Percentiles rank a stretch among this genome's conserved stretches.
Evolutionary conservation across 2,888 invertebrate genomes (phyloP).

Genomic region (Matsumyia berberina): DNA sequence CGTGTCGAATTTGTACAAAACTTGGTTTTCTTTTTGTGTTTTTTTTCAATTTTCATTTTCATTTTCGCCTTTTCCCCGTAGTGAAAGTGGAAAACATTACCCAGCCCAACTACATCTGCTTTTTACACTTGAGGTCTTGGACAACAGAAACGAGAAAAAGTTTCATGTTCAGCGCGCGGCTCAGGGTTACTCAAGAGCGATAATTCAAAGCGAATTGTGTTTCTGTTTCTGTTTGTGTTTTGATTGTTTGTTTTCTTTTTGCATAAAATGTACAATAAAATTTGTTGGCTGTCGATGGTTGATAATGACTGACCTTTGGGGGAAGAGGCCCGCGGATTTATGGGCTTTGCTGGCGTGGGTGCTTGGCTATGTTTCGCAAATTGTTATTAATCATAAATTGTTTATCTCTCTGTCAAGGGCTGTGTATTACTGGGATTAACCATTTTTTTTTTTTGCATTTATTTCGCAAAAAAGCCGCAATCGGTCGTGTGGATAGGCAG

Average conservation of each 20-base stretch:
- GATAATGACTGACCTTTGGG: slow-evolving; percentile 44
- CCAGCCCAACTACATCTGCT: slow-evolving; percentile 2
- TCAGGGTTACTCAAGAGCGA: slow-evolving; percentile 56
- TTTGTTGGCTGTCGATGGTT: slow-evolving; percentile 2
- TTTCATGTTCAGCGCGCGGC: slow-evolving; percentile 50
- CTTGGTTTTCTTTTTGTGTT: slow-evolving; percentile 39
- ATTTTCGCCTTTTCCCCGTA: slow-evolving; percentile 21
- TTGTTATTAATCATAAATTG: slow-evolving; percentile 13
- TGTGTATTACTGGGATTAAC: background rate
- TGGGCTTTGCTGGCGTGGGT: slow-evolving; percentile 22
- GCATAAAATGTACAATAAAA: slow-evolving; percentile 7
- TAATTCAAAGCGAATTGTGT: slow-evolving; percentile 29
- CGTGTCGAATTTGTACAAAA: slow-evolving; percentile 44
- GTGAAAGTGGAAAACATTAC: slow-evolving; percentile 54
- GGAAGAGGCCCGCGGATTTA: slow-evolving; percentile 3
- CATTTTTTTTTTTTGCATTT: background rate
- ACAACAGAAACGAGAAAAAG: slow-evolving; percentile 1
- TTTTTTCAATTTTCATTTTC: slow-evolving; percentile 18
- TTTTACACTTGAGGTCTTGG: slow-evolving; percentile 20
- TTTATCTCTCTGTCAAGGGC: slow-evolving; percentile 3
- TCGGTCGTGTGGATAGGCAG: background rate
- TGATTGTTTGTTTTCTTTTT: background rate
- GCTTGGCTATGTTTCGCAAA: slow-evolving; percentile 11
- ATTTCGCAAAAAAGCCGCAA: background rate
- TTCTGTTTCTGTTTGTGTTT: slow-evolving; percentile 17